These are phyloP conservation scores for Dasysyrphus tricinctus DNA, from an alignment of 2,888 invertebrate genomes.

Conservation along the genomic window DNA sequence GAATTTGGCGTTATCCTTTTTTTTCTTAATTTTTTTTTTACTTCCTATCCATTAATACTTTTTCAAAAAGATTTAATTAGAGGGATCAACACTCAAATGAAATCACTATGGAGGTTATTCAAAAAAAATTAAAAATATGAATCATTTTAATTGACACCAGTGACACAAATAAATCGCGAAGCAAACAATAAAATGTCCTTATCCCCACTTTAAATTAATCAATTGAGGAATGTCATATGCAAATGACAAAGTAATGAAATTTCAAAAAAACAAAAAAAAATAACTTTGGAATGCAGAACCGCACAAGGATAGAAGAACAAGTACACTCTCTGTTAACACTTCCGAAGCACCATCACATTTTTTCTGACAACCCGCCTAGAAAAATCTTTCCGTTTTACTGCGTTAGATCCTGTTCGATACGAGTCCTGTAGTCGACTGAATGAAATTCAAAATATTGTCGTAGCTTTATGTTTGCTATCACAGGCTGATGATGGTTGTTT, in stretches of 20 bases:
- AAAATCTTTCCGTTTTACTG: not conserved
- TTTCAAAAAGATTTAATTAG: not conserved
- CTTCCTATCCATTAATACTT: slow-evolving; percentile 1
- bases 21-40: not conserved
- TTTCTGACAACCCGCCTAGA: slow-evolving; percentile 30
- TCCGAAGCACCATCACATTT: slow-evolving; percentile 55
- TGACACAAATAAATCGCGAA: not conserved
- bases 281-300: not conserved
- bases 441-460: slow-evolving; percentile 58
- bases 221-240: slow-evolving; percentile 28
- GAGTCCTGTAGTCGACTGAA: slow-evolving; percentile 76
- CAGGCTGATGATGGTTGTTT: slow-evolving; percentile 19
- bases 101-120: not conserved
- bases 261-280: slow-evolving; percentile 19
- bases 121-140: not conserved
- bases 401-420: slow-evolving; percentile 56
- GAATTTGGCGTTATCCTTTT: slow-evolving; percentile 25
- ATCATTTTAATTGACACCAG: not conserved
- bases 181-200: not conserved
- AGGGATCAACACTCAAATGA: not conserved
- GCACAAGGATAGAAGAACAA: slow-evolving; percentile 27
- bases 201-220: slow-evolving; percentile 1
- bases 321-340: slow-evolving; percentile 42
- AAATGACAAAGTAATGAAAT: slow-evolving; percentile 26
- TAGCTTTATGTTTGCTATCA: slow-evolving; percentile 65